These are phyloP conservation scores for Blennius ocellaris DNA, from an alignment of 2,113 vertebrate species.

Conservation along the genomic window DNA sequence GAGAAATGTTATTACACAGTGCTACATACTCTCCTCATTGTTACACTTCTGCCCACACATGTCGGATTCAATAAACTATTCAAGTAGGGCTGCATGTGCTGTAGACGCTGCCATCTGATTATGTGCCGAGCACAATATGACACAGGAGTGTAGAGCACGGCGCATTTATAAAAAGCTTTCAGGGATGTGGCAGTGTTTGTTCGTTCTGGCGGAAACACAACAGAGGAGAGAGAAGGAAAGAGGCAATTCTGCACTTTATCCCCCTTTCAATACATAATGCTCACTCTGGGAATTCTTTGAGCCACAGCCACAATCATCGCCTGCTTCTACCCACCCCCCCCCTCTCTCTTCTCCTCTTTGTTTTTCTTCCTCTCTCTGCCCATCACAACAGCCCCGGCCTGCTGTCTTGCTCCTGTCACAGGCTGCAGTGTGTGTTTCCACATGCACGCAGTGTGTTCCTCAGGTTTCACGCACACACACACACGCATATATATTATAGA, in stretches of 20 bases:
- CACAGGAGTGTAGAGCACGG: background rate
- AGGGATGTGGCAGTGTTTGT: slow-evolving; percentile 62
- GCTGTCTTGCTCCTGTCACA: slow-evolving; percentile 26
- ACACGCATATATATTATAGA: no score
- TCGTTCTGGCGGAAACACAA: slow-evolving; percentile 61
- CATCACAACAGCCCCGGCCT: slow-evolving; percentile 32
- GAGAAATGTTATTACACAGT: no score
- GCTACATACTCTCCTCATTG: background rate
- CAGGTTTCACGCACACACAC: slow-evolving; percentile 8
- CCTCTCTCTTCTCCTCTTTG: slow-evolving; percentile 15
- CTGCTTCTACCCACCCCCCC: slow-evolving; percentile 38
- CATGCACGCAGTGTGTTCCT: slow-evolving; percentile 17
- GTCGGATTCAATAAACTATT: background rate
- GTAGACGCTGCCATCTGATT: background rate
- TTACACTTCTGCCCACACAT: background rate
- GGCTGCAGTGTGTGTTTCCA: slow-evolving; percentile 14
- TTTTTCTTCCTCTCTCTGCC: slow-evolving; percentile 49
- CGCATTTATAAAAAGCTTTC: slow-evolving; percentile 33
- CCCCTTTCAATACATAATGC: slow-evolving; percentile 69
- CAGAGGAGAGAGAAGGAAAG: slow-evolving; percentile 39
- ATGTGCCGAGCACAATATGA: background rate
- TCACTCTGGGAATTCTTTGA: slow-evolving; percentile 71
- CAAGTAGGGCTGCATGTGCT: background rate
- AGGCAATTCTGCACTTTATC: slow-evolving; percentile 67
- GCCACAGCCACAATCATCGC: slow-evolving; percentile 49